Evolutionary conservation across 2,797 vertebrate species (phyloP).

Genomic region (Pseudomugil tenellus): DNA sequence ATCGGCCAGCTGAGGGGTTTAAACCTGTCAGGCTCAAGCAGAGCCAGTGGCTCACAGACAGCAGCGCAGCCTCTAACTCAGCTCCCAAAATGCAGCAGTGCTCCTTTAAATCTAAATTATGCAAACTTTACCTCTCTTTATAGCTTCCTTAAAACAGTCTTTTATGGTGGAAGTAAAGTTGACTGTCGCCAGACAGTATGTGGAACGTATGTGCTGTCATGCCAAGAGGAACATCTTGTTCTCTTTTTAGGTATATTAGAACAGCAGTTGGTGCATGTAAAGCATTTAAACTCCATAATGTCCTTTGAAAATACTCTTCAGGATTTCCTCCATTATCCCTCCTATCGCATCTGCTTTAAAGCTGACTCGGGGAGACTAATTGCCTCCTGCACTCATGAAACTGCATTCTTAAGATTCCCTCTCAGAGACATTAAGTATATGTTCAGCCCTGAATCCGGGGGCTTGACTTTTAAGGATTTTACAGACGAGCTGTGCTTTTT

Average conservation of each 20-base stretch:
- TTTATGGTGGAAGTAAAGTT: constrained; percentile 36
- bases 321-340: constrained; percentile 6
- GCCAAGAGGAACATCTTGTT: constrained; percentile 13
- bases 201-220: neutral
- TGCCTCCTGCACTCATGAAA: constrained; percentile 20
- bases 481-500: constrained; percentile 27
- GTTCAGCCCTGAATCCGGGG: constrained; percentile 10
- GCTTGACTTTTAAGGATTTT: constrained; percentile 17
- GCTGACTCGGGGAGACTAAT: constrained; percentile 2
- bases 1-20: constrained; percentile 44
- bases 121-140: constrained; percentile 54
- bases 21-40: constrained; percentile 47
- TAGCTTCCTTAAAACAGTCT: constrained; percentile 25
- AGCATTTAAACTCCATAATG: constrained; percentile 9
- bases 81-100: constrained; percentile 28
- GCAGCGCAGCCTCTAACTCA: constrained; percentile 30
- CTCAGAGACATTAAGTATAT: constrained; percentile 3
- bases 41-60: constrained; percentile 45
- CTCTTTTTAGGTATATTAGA: constrained; percentile 9
- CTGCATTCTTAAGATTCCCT: constrained; percentile 26
- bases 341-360: neutral
- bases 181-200: neutral
- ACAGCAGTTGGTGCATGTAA: constrained; percentile 12
- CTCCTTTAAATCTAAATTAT: constrained; percentile 63
- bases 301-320: constrained; percentile 23